A percentile compares a stretch with the other conserved stretches of the same genome.
These are phyloP conservation scores for Beaufortia kweichowensis DNA, from an alignment of 2,113 vertebrate genomes.

Conservation along the genomic window DNA sequence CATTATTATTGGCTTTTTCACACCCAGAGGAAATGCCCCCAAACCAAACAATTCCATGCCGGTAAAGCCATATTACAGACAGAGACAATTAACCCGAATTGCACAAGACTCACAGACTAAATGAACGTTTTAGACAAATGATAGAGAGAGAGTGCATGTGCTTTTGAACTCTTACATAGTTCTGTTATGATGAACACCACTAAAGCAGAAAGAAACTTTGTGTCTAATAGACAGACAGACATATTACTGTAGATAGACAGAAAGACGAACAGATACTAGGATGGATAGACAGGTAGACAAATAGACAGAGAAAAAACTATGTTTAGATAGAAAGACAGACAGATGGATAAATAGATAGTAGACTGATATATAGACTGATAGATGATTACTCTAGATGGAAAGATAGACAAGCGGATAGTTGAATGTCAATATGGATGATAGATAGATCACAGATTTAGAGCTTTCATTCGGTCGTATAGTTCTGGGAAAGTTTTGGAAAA, in stretches of 20 bases:
- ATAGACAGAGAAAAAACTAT: not conserved
- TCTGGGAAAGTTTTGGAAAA: no score
- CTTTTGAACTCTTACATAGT: not conserved
- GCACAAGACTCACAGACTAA: slow-evolving; percentile 25
- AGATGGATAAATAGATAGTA: not conserved
- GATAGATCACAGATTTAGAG: not conserved
- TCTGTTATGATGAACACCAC: slow-evolving; percentile 51
- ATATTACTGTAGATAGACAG: not conserved
- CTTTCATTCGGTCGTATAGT: no score
- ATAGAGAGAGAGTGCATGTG: not conserved
- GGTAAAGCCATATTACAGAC: slow-evolving; percentile 13
- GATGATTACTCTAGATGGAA: not conserved
- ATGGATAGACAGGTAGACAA: not conserved
- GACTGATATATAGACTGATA: not conserved
- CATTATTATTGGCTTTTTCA: slow-evolving; percentile 49
- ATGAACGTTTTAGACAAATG: slow-evolving; percentile 1
- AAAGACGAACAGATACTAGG: not conserved
- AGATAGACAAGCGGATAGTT: not conserved
- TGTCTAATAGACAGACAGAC: not conserved
- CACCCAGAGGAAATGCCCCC: slow-evolving; percentile 45
- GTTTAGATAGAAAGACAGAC: not conserved
- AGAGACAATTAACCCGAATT: slow-evolving; percentile 1
- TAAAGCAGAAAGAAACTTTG: slow-evolving; percentile 41
- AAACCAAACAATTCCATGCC: slow-evolving; percentile 29
- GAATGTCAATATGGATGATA: not conserved